Evolutionary conservation across 2,888 invertebrate genomes (phyloP), one percentile per base, ranked within the genome.

Genomic region (Neocrepidodera transversa): DNA sequence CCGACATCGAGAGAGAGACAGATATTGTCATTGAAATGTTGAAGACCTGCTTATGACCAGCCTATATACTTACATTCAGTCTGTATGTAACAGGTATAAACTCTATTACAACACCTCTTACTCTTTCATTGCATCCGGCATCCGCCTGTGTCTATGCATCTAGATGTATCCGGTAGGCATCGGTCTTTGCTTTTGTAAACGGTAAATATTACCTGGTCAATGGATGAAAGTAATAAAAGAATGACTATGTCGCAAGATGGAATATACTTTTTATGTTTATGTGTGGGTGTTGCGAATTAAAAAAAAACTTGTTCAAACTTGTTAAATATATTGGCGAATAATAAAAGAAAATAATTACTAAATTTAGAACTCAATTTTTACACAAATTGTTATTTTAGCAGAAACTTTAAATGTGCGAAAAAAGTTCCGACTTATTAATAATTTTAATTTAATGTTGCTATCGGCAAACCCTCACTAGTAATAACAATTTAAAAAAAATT

Each of bases 1-100:
- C 61, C 63, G 59, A 61, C 57, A 64, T 42, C 60, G 60, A 60
- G 26, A 66, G 58, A 61, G 56, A 64, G 59, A 58, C 61, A 54
- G 58, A 50, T 60, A 66, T 63, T 64, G 65, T 66, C 68, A 68
- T 68, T 68, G 65, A 66, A 63, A 45, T 42, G 45, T 42, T 51
- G 43, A 26, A 54, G 16, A 47, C 53, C 55, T 51, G 47, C 56
- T 51, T 59, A 35, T 52, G 43, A 43, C 42, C 42, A 52, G 52
- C 40, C 50, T 50, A 51, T 40, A 51, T 52, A 52, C 43, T 42
- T 43, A 43, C 42, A 32, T 32, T 52, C 32, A 30, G 43, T 7
- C 42, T 43, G 42, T 42, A 52, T 42, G 52, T 52, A 52, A 52
- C 52, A 52, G 52, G 52, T 52, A 52, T 52, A 52, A 43, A 42